Evolutionary conservation across 2,797 vertebrate species (phyloP).

Genomic region (Cygnus olor): DNA sequence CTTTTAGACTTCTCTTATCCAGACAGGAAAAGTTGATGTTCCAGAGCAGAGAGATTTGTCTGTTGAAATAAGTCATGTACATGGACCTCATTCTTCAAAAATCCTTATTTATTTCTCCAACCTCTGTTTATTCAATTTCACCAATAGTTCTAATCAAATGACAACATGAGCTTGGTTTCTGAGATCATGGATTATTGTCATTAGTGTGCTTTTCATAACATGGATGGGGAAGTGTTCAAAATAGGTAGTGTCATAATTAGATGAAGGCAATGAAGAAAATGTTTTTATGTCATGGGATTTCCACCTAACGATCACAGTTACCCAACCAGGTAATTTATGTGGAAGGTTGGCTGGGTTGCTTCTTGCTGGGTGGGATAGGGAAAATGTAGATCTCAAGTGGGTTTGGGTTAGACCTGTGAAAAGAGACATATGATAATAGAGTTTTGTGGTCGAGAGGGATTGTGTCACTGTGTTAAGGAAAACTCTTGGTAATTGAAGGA

Average conservation of each 20-base stretch:
- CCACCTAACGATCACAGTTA: background rate
- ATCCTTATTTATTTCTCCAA: background rate
- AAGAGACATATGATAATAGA: background rate
- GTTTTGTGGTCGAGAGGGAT: background rate
- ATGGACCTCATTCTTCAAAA: background rate
- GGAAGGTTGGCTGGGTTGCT: background rate
- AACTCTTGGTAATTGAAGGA: background rate
- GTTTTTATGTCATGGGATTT: background rate
- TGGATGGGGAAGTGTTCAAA: background rate
- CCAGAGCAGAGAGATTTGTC: background rate
- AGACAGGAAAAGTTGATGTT: background rate
- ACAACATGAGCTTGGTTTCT: rapidly evolving
- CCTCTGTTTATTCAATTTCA: background rate
- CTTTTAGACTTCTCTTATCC: background rate
- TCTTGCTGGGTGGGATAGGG: background rate
- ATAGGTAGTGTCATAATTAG: background rate
- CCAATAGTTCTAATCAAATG: background rate
- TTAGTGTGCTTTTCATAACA: background rate
- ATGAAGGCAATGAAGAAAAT: background rate
- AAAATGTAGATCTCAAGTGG: background rate
- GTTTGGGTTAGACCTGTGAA: background rate
- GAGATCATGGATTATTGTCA: background rate
- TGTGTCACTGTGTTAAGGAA: background rate
- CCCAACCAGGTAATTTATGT: background rate
- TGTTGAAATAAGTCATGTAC: background rate